Percentiles rank a stretch among this genome's conserved stretches.
Conservation (phyloP, 2,113 vertebrate species). For the Erythrocebus patas region DNA sequence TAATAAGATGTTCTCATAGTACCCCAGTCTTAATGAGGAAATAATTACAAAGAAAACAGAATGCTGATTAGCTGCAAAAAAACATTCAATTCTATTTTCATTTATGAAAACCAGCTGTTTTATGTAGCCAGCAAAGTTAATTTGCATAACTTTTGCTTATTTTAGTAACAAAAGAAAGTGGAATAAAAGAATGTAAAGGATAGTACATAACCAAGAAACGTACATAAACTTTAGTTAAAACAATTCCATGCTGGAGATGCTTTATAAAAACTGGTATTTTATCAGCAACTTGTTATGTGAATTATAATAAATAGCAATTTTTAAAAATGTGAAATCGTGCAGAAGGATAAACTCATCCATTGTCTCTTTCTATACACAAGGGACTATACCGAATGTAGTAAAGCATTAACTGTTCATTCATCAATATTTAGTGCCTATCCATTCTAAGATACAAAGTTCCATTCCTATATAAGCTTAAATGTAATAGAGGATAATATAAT, state of each 20-base stretch:
- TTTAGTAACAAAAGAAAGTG: constrained; percentile 1
- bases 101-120: background rate
- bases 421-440: background rate
- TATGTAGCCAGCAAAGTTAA: background rate
- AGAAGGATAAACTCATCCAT: background rate
- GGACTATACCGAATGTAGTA: background rate
- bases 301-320: background rate
- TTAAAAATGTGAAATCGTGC: background rate
- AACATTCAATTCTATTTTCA: background rate
- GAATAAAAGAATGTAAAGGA: background rate
- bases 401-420: background rate
- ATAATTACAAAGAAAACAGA: background rate
- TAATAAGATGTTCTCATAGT: background rate
- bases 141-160: background rate
- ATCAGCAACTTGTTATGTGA: background rate
- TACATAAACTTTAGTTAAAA: background rate
- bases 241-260: background rate
- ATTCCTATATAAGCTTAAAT: background rate
- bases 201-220: background rate
- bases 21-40: background rate
- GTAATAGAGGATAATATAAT: background rate
- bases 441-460: background rate
- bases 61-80: background rate
- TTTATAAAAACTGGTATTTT: background rate
- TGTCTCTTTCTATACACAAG: background rate